phyloP scores from a whole-genome alignment of 2,888 invertebrate species.

The Spilosoma lubricipeda region DNA sequence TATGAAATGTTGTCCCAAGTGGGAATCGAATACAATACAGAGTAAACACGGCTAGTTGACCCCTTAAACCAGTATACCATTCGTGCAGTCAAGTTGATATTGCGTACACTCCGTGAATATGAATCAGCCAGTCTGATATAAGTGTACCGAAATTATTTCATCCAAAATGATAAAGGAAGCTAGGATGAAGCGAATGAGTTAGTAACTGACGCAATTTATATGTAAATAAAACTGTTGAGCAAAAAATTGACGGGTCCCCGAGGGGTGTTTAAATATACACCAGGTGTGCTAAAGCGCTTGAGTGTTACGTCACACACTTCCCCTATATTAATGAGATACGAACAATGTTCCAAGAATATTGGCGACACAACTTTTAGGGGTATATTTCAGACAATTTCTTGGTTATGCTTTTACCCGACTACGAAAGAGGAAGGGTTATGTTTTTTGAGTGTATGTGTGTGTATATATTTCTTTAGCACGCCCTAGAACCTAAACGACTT shows the following conservation, averaged over 20 bases:
- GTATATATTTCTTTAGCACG: too few species aligned
- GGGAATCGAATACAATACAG: too few species aligned
- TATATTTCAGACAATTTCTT: not conserved
- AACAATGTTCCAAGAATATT: slow-evolving; percentile 6
- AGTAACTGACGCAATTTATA: slow-evolving; percentile 22
- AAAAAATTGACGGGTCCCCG: slow-evolving; percentile 15
- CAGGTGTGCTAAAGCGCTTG: slow-evolving; percentile 19
- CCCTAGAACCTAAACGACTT: too few species aligned
- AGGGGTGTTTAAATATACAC: slow-evolving; percentile 19
- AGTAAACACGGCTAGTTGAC: too few species aligned
- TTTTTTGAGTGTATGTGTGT: too few species aligned
- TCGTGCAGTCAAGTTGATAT: not conserved
- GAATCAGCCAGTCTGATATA: not conserved
- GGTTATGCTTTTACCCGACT: too few species aligned
- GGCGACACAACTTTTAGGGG: not conserved
- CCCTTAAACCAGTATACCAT: too few species aligned
- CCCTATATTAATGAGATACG: slow-evolving; percentile 18
- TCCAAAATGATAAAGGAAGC: not conserved
- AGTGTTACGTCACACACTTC: slow-evolving; percentile 16
- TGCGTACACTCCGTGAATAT: not conserved
- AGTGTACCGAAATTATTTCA: not conserved
- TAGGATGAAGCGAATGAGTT: slow-evolving; percentile 2
- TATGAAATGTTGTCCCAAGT: too few species aligned
- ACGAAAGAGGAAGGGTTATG: too few species aligned
- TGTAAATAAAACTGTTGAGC: slow-evolving; percentile 21